phyloP scores from a whole-genome alignment of 2,113 vertebrate genomes.

The Trinectes maculatus region DNA sequence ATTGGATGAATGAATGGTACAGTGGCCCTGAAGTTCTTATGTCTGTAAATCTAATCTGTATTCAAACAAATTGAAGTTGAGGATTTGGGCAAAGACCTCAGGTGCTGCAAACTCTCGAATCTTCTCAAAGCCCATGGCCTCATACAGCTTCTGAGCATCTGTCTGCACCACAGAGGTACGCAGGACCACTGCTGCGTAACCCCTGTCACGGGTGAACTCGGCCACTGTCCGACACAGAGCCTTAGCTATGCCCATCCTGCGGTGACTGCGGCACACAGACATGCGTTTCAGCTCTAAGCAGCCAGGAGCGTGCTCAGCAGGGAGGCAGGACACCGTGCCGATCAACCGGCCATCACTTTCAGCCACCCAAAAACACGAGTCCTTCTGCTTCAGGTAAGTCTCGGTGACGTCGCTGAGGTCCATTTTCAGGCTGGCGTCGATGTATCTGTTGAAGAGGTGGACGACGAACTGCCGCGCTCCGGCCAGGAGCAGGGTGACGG shows the following conservation, averaged over 20 bases:
- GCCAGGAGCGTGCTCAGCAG: neutral
- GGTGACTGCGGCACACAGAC: slow-evolving; percentile 73
- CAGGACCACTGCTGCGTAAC: slow-evolving; percentile 71
- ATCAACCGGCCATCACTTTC: slow-evolving; percentile 77
- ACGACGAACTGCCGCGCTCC: slow-evolving; percentile 66
- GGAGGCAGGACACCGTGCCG: slow-evolving; percentile 75
- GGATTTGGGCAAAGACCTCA: slow-evolving; percentile 54
- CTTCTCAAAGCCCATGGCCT: slow-evolving; percentile 75
- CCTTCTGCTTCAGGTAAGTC: slow-evolving; percentile 66
- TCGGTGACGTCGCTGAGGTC: slow-evolving; percentile 71
- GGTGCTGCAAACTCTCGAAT: slow-evolving; percentile 59
- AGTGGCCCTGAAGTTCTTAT: too few relatives aligned
- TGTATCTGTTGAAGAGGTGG: slow-evolving; percentile 72
- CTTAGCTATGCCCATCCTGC: slow-evolving; percentile 80
- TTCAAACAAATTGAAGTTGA: slow-evolving; percentile 77
- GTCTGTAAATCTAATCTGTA: slow-evolving; percentile 77
- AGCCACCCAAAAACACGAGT: slow-evolving; percentile 84
- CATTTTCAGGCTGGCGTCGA: slow-evolving; percentile 59
- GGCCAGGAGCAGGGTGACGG: slow-evolving; percentile 77
- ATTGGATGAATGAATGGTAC: neutral
- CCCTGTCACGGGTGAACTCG: slow-evolving; percentile 72
- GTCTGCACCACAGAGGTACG: slow-evolving; percentile 80
- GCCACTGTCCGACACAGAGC: slow-evolving; percentile 73
- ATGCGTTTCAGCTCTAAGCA: slow-evolving; percentile 81
- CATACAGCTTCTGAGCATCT: slow-evolving; percentile 82